Conservation (phyloP, 1,140 invertebrate genomes). For the Littorina saxatilis region DNA sequence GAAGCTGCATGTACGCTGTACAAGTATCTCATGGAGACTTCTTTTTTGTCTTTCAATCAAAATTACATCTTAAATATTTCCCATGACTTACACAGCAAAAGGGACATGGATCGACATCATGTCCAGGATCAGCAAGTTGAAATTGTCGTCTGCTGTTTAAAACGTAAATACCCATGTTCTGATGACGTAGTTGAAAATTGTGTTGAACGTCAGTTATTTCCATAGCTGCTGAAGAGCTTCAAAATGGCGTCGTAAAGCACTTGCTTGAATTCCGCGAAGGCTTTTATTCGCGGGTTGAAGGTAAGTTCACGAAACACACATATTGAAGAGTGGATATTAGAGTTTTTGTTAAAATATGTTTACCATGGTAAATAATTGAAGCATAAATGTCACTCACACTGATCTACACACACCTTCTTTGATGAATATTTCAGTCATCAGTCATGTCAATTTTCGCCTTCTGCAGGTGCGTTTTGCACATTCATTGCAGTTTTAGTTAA, state of each 20-base stretch:
- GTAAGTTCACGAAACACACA: too few species aligned
- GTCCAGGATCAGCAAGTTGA: not conserved
- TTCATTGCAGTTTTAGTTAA: too few species aligned
- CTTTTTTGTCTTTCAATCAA: not conserved
- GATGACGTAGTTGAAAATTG: slow-evolving; percentile 17
- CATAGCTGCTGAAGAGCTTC: slow-evolving; percentile 35
- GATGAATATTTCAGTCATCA: too few species aligned
- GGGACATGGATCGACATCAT: slow-evolving; percentile 13
- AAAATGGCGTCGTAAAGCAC: slow-evolving; percentile 20
- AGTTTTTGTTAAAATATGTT: too few species aligned
- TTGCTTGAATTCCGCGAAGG: not conserved
- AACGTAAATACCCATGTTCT: not conserved
- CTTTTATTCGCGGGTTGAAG: not conserved
- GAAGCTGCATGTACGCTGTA: too few species aligned
- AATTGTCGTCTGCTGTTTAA: slow-evolving; percentile 13
- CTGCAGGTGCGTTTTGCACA: too few species aligned
- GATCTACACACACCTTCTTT: too few species aligned
- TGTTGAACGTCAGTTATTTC: slow-evolving; percentile 26
- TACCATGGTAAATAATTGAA: too few species aligned
- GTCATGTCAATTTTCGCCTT: too few species aligned
- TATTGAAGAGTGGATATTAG: too few species aligned
- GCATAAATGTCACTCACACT: too few species aligned
- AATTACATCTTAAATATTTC: not conserved
- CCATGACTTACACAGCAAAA: slow-evolving; percentile 24
- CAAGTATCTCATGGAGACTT: too few species aligned